Evolutionary conservation across 2,113 vertebrate genomes (phyloP).

Genomic region (Lagopus muta): DNA sequence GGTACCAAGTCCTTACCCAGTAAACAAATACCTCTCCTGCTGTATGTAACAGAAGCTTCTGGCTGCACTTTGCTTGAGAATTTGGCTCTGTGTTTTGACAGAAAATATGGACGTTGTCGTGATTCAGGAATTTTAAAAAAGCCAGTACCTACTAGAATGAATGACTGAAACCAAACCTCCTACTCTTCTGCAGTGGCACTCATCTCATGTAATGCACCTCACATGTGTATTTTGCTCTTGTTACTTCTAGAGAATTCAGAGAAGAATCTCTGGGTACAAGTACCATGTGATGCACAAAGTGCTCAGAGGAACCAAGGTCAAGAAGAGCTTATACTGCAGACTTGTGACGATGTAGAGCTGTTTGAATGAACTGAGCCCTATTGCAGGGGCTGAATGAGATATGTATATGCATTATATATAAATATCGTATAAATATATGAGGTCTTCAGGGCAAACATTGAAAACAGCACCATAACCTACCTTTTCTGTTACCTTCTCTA

Average conservation of each 20-base stretch:
- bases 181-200: neutral
- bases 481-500: neutral
- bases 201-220: neutral
- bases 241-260: neutral
- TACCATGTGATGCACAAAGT: neutral
- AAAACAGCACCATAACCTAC: neutral
- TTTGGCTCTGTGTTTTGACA: conserved; percentile 17
- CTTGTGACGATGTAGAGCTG: neutral
- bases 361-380: neutral
- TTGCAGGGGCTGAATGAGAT: neutral
- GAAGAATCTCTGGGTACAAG: neutral
- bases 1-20: conserved; percentile 33
- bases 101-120: neutral
- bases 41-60: conserved; percentile 39
- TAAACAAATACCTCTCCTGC: conserved; percentile 14
- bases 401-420: neutral
- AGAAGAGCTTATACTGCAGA: neutral
- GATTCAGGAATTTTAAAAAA: conserved; percentile 5
- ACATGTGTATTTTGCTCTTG: neutral
- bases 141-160: neutral
- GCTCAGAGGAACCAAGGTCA: neutral
- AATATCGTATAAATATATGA: neutral
- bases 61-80: neutral
- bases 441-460: neutral
- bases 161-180: neutral